Percentiles rank a stretch among this genome's conserved stretches.
Evolutionary conservation across 1,140 invertebrate genomes (phyloP).

Genomic region (Halesus radiatus): DNA sequence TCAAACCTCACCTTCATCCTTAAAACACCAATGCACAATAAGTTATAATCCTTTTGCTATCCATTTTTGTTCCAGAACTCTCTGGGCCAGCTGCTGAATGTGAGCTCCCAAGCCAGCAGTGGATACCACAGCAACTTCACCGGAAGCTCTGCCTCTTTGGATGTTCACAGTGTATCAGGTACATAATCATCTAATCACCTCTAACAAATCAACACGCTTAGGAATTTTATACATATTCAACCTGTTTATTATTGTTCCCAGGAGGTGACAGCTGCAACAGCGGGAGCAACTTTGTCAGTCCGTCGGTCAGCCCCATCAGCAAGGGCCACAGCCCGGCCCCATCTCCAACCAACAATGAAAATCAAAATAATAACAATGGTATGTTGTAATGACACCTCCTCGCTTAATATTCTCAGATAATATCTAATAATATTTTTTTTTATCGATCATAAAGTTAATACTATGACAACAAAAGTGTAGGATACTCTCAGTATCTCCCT

Average conservation of each 20-base stretch:
- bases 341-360: slow-evolving; percentile 60
- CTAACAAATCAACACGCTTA: no score
- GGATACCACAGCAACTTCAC: slow-evolving; percentile 71
- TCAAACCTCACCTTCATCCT: no score
- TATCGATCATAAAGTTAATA: no score
- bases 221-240: background rate
- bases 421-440: no score
- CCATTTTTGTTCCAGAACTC: slow-evolving; percentile 59
- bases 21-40: no score
- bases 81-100: slow-evolving; percentile 64
- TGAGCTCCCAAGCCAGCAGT: slow-evolving; percentile 66
- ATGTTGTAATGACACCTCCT: background rate
- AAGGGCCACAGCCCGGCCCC: slow-evolving; percentile 62
- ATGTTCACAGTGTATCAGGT: slow-evolving; percentile 68
- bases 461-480: no score
- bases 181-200: background rate
- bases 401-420: no score
- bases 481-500: no score
- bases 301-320: slow-evolving; percentile 67
- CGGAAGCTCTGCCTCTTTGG: slow-evolving; percentile 67
- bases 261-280: slow-evolving; percentile 60
- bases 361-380: slow-evolving; percentile 30
- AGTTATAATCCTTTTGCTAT: background rate
- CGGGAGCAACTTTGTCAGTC: slow-evolving; percentile 64
- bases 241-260: slow-evolving; percentile 34